Conservation (phyloP, 2,888 invertebrate genomes). For the Coenonympha glycerion region DNA sequence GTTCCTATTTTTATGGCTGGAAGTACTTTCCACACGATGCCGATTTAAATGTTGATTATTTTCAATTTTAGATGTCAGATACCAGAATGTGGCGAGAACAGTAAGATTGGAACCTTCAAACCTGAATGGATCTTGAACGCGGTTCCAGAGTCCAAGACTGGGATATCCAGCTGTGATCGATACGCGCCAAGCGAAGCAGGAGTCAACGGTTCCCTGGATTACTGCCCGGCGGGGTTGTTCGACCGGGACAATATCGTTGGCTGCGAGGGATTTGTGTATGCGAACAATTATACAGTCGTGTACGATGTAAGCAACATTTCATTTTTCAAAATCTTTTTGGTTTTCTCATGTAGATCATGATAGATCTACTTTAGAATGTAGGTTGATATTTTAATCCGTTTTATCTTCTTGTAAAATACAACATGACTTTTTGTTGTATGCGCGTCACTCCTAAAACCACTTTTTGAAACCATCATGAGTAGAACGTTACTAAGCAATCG, state of each 20-base stretch:
- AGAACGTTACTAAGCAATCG: too few species aligned
- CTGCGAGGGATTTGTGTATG: conserved; percentile 34
- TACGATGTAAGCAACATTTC: conserved; percentile 32
- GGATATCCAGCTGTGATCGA: conserved; percentile 53
- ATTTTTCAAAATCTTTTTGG: neutral
- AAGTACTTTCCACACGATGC: too few species aligned
- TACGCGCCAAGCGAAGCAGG: conserved; percentile 35
- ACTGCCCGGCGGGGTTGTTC: conserved; percentile 47
- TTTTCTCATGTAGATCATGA: neutral
- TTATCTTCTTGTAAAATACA: too few species aligned
- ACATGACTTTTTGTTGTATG: too few species aligned
- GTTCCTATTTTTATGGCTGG: too few species aligned
- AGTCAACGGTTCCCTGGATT: conserved; percentile 30
- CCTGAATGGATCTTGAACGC: conserved; percentile 54
- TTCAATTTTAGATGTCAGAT: conserved; percentile 54
- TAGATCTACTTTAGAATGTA: too few species aligned
- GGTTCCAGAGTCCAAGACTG: conserved; percentile 43
- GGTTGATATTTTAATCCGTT: neutral
- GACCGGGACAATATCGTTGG: conserved; percentile 16
- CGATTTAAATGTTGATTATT: neutral
- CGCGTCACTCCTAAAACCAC: too few species aligned
- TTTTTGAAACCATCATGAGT: too few species aligned
- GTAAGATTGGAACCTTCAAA: conserved; percentile 24
- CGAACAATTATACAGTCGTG: conserved; percentile 33
- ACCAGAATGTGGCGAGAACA: conserved; percentile 51